Conservation (phyloP, 2,113 vertebrate species). For the Salvelinus alpinus region DNA sequence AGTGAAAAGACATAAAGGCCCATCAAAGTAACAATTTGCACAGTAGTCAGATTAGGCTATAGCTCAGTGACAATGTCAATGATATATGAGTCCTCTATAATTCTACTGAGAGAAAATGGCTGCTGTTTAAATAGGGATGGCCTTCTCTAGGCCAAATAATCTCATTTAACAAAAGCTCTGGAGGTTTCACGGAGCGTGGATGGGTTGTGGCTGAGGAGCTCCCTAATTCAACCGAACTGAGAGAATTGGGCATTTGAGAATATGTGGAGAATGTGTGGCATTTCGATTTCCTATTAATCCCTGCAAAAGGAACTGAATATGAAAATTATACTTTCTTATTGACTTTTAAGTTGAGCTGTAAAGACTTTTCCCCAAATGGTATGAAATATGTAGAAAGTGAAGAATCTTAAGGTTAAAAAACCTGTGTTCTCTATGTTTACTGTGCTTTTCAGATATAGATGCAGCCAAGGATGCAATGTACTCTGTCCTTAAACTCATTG, state of each 20-base stretch:
- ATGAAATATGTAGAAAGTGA: too few species aligned
- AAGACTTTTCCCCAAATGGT: too few species aligned
- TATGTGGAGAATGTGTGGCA: not conserved
- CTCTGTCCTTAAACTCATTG: not conserved
- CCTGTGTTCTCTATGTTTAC: not conserved
- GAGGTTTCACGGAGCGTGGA: slow-evolving; percentile 25
- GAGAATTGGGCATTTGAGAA: not conserved
- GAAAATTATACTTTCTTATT: not conserved
- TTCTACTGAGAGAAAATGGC: not conserved
- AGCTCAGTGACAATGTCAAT: not conserved
- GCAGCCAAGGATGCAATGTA: not conserved
- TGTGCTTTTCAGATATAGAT: not conserved
- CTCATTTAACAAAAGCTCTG: slow-evolving; percentile 15
- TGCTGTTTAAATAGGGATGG: too few species aligned
- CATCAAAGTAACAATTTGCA: not conserved
- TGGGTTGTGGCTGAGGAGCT: slow-evolving; percentile 1
- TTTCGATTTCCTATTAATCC: not conserved
- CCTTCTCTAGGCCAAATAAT: too few species aligned
- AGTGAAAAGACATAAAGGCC: not conserved
- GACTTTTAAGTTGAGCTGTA: not conserved
- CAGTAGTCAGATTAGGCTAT: too few species aligned
- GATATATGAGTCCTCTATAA: not conserved
- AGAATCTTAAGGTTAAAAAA: too few species aligned
- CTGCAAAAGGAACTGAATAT: not conserved
- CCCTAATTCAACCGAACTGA: not conserved